Base-by-base conservation (phyloP, 2,113 vertebrate species). In the Epinephelus moara region DNA sequence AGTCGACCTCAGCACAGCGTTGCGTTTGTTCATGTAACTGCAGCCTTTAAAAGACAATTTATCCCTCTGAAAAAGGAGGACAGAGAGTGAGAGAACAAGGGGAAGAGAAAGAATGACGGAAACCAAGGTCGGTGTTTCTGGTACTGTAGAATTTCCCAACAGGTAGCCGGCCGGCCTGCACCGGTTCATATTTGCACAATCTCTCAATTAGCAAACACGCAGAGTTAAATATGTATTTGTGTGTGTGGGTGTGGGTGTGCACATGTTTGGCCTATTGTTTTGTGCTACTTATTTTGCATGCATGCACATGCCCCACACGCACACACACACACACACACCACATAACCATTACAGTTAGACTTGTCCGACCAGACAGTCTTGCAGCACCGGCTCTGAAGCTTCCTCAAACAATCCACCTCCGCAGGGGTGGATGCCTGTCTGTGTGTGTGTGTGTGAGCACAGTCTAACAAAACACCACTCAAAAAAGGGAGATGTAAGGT, bases 281-380 rank as follows among this genome's bases (percentile, higher is more conserved):
- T 45, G 71, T 23, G n/a, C 0, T 1, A 56, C 67, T 81, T 37
- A 60, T 62, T 78, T 52, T 69, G 12, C 79, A 84, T 50, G 33
- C 74, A 70, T 52, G 42, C 62, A 66, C 82, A 77, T 52, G 64
- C 80, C 62, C 68, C 75, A 67, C 52, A 45, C 69, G 8, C 57
- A n/a, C 37, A 64, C 59, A 60, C 50, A 45, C 61, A 76, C 63
- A 61, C 67, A 25, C 60, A 47, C 23, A 42, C 42, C 42, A 12
- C 70, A 33, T 11, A 9, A 5, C 2, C 57, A 50, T 83, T 90
- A 91, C 92, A 66, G 93, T 86, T 85, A 75, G 90, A 95, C 95
- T 91, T 55, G 95, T 95, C 64, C 6, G 75, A 96, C 95, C 91
- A 93, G 95, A 93, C 89, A 19, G 80, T 87, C 95, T 88, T 92